Evolutionary conservation across 2,888 invertebrate genomes (phyloP).

Genomic region (Petrophora chlorosata): DNA sequence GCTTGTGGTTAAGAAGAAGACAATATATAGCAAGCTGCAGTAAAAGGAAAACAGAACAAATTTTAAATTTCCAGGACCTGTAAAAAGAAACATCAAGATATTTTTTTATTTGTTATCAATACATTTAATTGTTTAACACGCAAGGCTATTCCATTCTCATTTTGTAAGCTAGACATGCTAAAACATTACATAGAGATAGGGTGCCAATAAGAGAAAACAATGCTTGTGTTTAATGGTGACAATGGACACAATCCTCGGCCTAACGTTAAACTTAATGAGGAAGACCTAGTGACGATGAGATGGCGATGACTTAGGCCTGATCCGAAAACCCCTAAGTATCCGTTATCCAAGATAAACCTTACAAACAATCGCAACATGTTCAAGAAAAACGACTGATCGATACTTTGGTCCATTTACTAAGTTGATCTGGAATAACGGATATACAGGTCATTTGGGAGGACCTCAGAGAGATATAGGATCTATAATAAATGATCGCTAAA

Average conservation of each 20-base stretch:
- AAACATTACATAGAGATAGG: conserved; percentile 53
- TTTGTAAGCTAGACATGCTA: conserved; percentile 60
- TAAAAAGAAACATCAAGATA: conserved; percentile 20
- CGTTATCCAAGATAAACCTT: conserved; percentile 12
- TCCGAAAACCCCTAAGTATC: conserved; percentile 1
- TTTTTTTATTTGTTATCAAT: conserved; percentile 19
- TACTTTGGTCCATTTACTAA: too few relatives aligned
- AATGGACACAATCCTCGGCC: conserved; percentile 39
- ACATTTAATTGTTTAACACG: conserved; percentile 15
- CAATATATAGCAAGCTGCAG: conserved; percentile 11
- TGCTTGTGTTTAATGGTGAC: conserved; percentile 52
- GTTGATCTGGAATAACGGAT: conserved; percentile 11
- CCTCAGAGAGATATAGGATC: conserved; percentile 33
- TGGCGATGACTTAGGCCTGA: conserved; percentile 24
- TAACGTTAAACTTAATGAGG: conserved; percentile 26
- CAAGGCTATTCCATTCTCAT: conserved; percentile 26
- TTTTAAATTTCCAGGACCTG: conserved; percentile 23
- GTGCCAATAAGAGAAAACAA: conserved; percentile 60
- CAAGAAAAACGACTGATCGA: neutral
- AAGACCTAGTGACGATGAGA: conserved; percentile 39
- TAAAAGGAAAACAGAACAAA: conserved; percentile 1
- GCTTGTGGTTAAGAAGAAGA: neutral
- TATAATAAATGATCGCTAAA: conserved; percentile 33
- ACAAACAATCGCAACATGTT: neutral
- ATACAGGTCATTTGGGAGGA: neutral